A percentile compares a stretch with the other conserved stretches of the same genome.
Conservation (phyloP, 2,888 invertebrate genomes). For the Nebria brevicollis region DNA sequence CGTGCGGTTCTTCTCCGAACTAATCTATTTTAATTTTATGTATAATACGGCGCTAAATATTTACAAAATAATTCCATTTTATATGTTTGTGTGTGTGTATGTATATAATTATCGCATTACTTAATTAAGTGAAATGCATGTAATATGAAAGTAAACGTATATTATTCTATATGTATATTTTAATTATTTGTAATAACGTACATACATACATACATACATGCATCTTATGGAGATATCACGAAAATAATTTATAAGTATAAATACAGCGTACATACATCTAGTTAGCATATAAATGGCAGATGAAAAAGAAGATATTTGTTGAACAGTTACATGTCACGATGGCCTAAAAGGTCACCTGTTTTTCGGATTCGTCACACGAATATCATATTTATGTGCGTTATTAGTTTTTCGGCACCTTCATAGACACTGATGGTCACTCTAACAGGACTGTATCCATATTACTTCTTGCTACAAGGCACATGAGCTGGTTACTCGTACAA, state of each 20-base stretch:
- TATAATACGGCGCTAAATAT: too few relatives aligned
- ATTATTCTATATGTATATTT: too few relatives aligned
- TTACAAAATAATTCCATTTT: background rate
- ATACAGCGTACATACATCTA: background rate
- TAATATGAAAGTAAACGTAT: too few relatives aligned
- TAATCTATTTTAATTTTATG: background rate
- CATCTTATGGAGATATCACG: too few relatives aligned
- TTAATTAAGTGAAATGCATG: background rate
- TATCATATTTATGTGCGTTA: constrained; percentile 43
- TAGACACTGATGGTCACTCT: background rate
- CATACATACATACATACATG: too few relatives aligned
- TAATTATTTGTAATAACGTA: background rate
- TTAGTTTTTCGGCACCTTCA: constrained; percentile 17
- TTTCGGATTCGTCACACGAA: constrained; percentile 34
- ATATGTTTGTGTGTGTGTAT: background rate
- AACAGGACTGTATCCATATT: constrained; percentile 6
- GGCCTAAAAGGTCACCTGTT: constrained; percentile 40
- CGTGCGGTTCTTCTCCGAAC: background rate
- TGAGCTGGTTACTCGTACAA: background rate
- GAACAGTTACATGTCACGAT: constrained; percentile 43
- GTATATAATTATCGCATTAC: background rate
- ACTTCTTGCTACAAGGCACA: background rate
- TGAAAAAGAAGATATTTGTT: background rate
- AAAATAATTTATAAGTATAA: background rate
- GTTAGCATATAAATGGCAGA: background rate